Base-by-base conservation (phyloP, 2,113 vertebrate species). In the Dissostichus mawsoni region DNA sequence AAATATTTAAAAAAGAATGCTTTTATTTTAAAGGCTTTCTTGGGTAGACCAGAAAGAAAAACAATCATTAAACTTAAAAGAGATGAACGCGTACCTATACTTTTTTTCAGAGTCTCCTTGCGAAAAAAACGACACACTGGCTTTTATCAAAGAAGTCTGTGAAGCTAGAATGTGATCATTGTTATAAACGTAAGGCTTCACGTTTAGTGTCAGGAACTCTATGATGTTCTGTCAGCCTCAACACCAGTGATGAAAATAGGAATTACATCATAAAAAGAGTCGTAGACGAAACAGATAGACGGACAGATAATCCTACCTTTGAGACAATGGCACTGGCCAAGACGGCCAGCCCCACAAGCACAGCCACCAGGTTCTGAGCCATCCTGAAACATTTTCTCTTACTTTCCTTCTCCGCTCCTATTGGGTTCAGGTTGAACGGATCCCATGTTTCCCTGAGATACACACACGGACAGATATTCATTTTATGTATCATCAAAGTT, bases 371-470 rank as follows among this genome's bases (percentile, higher is more conserved):
- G 72, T 91, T 83, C 86, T 96, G 95, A 12, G 69, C 76, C 12
- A 95, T 0, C 20, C 67, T 47, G 29, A 96, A 93, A 65, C 93
- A 94, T 81, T 12, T 84, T 79, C 53, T 84, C 83, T 94, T 94
- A 9, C n/a, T 10, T 84, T 96, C 94, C 78, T 96, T 95, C 84
- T 95, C 94, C 0, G 95, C 85, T 67, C 95, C 95, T 2, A 92
- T 33, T 0, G 94, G 94, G 70, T 94, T 95, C 71, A 95, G 72
- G 75, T 95, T 95, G 84, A 96, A 95, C 5, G 95, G 95, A 87
- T 96, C 95, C 95, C 95, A 96, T 41, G 94, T 95, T 56, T 95
- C 94, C 69, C 95, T 95, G 67, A 58, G 16, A 88, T 56, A 73
- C 66, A 73, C 69, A 67, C 56, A 75, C 6, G n/a, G n/a, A 45